Evolutionary conservation across 2,113 vertebrate species (phyloP), one percentile per base, ranked within the genome.

Genomic region (Trachemys scripta): DNA sequence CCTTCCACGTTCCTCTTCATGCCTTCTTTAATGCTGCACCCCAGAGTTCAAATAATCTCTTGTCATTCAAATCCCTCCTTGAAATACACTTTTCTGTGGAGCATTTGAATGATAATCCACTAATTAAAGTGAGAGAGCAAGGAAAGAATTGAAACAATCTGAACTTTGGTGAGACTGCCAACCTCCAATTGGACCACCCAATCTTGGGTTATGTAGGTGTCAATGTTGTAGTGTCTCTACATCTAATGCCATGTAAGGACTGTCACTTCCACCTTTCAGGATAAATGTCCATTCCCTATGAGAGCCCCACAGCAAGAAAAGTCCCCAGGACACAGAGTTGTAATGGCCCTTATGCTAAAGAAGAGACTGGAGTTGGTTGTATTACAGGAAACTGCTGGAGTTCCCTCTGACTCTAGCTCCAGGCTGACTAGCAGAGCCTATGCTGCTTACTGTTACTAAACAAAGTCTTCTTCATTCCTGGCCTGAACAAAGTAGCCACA

Each of bases 41-140:
- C 65, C 80, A 91, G 57, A 83, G 38, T n/a, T 45, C 9, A 89
- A 84, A 25, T 88, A 19, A 1, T 25, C 38, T 59, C 22, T 80
- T 4, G 42, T 88, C 80, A 76, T 76, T 82, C 45, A 92, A 62
- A 90, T 72, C 20, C 69, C 27, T 8, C 54, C 24, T 94, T 76
- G n/a, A 53, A 69, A 4, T 19, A 80, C 4, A 19, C 82, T 93
- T 88, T 20, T 82, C 90, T 96, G 75, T 85, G 22, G 84, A 83
- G 45, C 29, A 25, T 85, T 47, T 90, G 59, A 82, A 35, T 27
- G 90, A 25, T 42, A 76, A 80, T 45, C 29, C 13, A n/a, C 31
- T 8, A 4, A 5, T 72, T 31, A 75, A 78, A 42, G 6, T 13
- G 5, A 9, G 35, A 82, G 79, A 45, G 8, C 54, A 29, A 38